These are phyloP conservation scores for Lacerta viridis DNA, from an alignment of 2,797 vertebrate genomes.

Conservation along the genomic window DNA sequence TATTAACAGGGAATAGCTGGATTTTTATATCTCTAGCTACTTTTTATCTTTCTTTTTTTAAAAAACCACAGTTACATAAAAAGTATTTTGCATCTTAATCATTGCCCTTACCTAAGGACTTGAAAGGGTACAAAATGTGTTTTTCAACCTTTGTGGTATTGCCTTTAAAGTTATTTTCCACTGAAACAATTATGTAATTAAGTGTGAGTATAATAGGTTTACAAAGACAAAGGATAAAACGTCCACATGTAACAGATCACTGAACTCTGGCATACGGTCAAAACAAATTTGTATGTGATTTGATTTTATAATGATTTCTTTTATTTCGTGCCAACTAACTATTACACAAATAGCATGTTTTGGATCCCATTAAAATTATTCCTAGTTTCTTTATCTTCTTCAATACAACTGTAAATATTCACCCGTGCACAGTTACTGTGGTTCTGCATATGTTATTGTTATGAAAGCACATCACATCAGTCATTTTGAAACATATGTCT, in stretches of 20 bases:
- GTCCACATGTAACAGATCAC: background rate
- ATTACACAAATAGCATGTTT: background rate
- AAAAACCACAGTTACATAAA: too few relatives aligned
- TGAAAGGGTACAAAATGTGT: background rate
- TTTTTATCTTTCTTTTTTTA: background rate
- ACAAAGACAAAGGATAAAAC: background rate
- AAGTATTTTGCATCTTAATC: slow-evolving; percentile 15
- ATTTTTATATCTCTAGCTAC: background rate
- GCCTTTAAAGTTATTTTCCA: background rate
- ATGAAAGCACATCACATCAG: background rate
- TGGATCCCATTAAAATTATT: background rate
- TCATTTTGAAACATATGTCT: background rate
- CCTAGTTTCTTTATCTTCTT: background rate
- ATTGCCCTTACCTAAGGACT: slow-evolving; percentile 1
- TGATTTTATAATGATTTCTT: slow-evolving; percentile 4
- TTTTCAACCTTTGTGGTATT: slow-evolving; percentile 18
- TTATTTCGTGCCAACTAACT: background rate
- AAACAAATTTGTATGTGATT: slow-evolving; percentile 12
- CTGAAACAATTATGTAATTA: background rate
- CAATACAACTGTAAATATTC: background rate
- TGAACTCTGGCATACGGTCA: background rate
- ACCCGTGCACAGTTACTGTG: rapidly evolving
- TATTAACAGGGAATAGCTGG: background rate
- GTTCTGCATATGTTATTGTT: background rate
- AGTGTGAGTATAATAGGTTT: slow-evolving; percentile 5